phyloP scores from a whole-genome alignment of 2,113 vertebrate genomes.

The Thamnophis sirtalis region DNA sequence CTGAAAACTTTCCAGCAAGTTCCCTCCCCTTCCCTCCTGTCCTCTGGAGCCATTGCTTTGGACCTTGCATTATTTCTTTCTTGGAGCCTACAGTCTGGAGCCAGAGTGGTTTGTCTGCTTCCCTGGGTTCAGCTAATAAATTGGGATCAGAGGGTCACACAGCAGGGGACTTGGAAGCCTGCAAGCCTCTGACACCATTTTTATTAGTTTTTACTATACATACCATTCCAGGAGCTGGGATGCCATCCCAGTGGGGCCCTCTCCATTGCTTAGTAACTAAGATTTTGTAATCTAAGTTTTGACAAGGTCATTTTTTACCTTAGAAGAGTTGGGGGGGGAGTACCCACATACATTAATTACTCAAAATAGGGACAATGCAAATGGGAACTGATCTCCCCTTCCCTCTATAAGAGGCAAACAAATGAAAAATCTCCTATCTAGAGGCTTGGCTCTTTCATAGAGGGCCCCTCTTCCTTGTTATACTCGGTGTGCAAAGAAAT shows the following conservation, averaged over 20 bases:
- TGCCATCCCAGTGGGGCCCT: constrained; percentile 75
- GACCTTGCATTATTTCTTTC: constrained; percentile 63
- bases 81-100: constrained; percentile 77
- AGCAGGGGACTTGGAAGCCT: constrained; percentile 76
- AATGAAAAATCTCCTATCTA: constrained; percentile 45
- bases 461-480: neutral
- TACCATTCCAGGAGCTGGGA: constrained; percentile 71
- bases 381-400: constrained; percentile 57
- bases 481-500: constrained; percentile 15
- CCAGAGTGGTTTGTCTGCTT: constrained; percentile 75
- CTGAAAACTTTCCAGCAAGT: constrained; percentile 27
- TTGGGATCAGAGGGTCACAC: constrained; percentile 78
- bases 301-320: constrained; percentile 83
- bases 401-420: constrained; percentile 33
- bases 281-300: constrained; percentile 78
- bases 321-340: constrained; percentile 62
- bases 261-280: constrained; percentile 75
- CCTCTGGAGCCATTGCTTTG: constrained; percentile 64
- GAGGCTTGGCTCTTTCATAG: neutral
- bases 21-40: constrained; percentile 14
- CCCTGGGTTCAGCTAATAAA: constrained; percentile 78
- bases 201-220: constrained; percentile 81
- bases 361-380: constrained; percentile 73
- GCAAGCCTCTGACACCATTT: constrained; percentile 77
- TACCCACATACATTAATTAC: constrained; percentile 78